A percentile compares a stretch with the other conserved stretches of the same genome.
Evolutionary conservation across 2,797 vertebrate species (phyloP).

Genomic region (Myiotriccus ornatus): DNA sequence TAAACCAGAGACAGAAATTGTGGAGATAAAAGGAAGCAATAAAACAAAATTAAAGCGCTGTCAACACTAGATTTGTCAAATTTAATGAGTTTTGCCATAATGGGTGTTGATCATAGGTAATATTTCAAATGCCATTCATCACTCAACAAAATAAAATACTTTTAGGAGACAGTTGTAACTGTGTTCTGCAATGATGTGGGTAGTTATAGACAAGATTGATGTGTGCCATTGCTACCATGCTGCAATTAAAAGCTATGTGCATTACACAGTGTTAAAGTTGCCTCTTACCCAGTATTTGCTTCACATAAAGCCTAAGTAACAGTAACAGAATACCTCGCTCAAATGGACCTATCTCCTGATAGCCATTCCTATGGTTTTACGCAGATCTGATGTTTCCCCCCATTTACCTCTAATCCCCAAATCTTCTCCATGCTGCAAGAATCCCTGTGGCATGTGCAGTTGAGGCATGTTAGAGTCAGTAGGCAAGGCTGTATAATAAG

Average conservation of each 20-base stretch:
- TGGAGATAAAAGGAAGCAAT: constrained; percentile 33
- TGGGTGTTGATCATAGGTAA: constrained; percentile 7
- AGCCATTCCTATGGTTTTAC: not conserved
- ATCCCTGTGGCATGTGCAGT: not conserved
- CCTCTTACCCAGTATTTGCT: not conserved
- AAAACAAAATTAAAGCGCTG: constrained; percentile 57
- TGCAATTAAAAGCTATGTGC: not conserved
- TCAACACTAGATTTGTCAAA: constrained; percentile 36
- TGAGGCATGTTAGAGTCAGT: not conserved
- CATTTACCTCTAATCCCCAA: not conserved
- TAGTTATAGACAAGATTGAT: not conserved
- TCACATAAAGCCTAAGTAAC: not conserved
- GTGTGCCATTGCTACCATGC: not conserved
- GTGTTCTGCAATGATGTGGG: constrained; percentile 5
- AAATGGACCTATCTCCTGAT: not conserved
- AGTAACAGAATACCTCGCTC: not conserved
- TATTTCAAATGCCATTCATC: constrained; percentile 27
- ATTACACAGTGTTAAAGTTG: not conserved
- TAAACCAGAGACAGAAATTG: constrained; percentile 19
- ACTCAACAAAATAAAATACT: constrained; percentile 13
- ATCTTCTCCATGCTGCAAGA: not conserved
- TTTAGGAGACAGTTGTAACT: constrained; percentile 20
- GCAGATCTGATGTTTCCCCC: not conserved
- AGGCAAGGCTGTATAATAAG: not conserved
- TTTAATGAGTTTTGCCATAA: constrained; percentile 36